Percentiles rank a stretch among this genome's conserved stretches.
Evolutionary conservation across 2,797 vertebrate species (phyloP).

Genomic region (Pseudochirops cupreus): DNA sequence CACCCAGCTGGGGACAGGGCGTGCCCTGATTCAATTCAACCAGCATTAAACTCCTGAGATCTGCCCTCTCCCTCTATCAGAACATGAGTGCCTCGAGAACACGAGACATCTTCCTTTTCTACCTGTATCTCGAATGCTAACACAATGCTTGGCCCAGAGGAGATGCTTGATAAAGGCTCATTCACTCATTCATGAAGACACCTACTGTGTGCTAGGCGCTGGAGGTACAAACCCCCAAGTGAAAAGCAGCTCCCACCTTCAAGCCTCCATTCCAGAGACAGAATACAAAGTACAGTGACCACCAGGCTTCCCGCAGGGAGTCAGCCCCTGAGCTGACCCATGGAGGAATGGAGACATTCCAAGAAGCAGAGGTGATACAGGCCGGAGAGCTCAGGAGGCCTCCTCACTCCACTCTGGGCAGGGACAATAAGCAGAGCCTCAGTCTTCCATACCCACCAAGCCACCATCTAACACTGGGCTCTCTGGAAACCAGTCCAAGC

Average conservation of each 20-base stretch:
- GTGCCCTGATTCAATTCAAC: not conserved
- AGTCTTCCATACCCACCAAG: not conserved
- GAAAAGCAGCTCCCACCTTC: not conserved
- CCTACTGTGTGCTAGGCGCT: not conserved
- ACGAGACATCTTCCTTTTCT: not conserved
- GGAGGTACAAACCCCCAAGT: not conserved
- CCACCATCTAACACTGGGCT: not conserved
- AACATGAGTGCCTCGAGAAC: accelerated
- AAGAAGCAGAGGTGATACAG: no score
- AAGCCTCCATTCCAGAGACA: no score
- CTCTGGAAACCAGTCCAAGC: not conserved
- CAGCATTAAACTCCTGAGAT: not conserved
- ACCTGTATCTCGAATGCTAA: not conserved
- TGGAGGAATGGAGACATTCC: no score
- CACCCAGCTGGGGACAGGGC: not conserved
- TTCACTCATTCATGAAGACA: not conserved
- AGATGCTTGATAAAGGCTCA: not conserved
- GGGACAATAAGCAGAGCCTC: no score
- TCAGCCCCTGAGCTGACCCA: not conserved
- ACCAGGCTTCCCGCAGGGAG: no score
- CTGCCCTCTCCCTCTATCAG: not conserved
- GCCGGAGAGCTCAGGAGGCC: no score
- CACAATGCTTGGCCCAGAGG: not conserved
- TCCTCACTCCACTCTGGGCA: not conserved
- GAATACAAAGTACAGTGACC: no score